Evolutionary conservation across 2,888 invertebrate genomes (phyloP).

Genomic region (Caenorhabditis wallacei): DNA sequence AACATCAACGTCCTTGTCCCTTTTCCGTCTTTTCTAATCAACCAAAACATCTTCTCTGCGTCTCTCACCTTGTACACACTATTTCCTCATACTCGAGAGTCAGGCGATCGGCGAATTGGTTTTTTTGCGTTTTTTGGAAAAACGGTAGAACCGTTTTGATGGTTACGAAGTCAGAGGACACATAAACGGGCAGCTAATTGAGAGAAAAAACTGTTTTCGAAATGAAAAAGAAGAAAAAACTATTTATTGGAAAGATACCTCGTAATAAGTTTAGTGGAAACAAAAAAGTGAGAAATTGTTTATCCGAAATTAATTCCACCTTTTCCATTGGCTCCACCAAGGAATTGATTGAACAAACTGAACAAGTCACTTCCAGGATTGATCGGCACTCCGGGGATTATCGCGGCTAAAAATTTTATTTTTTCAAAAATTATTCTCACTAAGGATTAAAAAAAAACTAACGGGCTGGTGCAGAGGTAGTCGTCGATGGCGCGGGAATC

Average conservation of each 20-base stretch:
- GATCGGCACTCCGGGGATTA: conserved; percentile 64
- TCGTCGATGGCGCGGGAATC: conserved; percentile 78
- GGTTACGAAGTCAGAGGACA: no score
- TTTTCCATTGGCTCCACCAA: conserved; percentile 59
- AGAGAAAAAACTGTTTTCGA: background rate
- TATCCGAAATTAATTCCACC: conserved; percentile 58
- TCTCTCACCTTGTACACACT: background rate
- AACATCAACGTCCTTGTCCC: conserved; percentile 54
- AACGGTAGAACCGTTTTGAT: no score
- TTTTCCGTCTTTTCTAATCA: conserved; percentile 9
- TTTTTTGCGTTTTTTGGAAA: background rate
- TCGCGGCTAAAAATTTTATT: conserved; percentile 62
- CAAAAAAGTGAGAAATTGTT: background rate
- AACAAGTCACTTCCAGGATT: conserved; percentile 68
- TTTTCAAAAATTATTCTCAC: no score
- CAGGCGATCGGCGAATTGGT: conserved; percentile 37
- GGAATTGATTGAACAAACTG: conserved; percentile 68
- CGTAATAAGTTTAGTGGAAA: conserved; percentile 23
- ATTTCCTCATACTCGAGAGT: background rate
- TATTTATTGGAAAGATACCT: conserved; percentile 38
- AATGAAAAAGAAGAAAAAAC: background rate
- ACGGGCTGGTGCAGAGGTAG: conserved; percentile 76
- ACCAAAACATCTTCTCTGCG: conserved; percentile 27
- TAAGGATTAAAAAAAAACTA: no score
- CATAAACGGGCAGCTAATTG: background rate